Evolutionary conservation across 2,888 invertebrate species (phyloP).

Genomic region (Ephialtes manifestator): DNA sequence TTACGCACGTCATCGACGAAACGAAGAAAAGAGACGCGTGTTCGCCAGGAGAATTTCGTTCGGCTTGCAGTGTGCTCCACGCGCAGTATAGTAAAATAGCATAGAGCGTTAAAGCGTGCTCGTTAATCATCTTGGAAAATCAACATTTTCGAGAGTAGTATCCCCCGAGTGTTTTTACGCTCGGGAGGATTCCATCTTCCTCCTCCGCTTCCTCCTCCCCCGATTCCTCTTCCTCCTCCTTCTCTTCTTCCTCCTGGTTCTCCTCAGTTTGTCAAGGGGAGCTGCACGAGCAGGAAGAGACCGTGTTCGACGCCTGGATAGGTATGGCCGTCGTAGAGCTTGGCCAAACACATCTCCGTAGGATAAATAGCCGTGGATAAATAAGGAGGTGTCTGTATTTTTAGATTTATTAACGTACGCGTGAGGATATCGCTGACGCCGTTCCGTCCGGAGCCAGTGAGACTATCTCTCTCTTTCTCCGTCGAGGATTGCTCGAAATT

Average conservation of each 20-base stretch:
- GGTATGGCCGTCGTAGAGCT: constrained; percentile 31
- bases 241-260: too few species aligned
- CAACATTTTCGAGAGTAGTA: constrained; percentile 51
- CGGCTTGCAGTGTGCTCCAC: neutral
- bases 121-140: constrained; percentile 59
- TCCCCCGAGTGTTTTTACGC: constrained; percentile 44
- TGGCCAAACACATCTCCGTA: constrained; percentile 46
- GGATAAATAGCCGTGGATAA: constrained; percentile 64
- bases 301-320: constrained; percentile 8
- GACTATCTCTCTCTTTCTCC: constrained; percentile 4
- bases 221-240: neutral
- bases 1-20: neutral
- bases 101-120: neutral
- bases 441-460: constrained; percentile 13
- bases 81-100: neutral
- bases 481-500: constrained; percentile 49
- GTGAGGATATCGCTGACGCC: constrained; percentile 26
- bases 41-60: neutral
- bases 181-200: constrained; percentile 7
- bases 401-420: constrained; percentile 75
- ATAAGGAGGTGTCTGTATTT: constrained; percentile 71
- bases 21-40: neutral
- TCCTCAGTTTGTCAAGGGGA: neutral
- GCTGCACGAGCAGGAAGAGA: constrained; percentile 37
- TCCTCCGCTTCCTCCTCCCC: neutral